Conservation (phyloP, 2,888 invertebrate genomes). For the Caenorhabditis angaria region DNA sequence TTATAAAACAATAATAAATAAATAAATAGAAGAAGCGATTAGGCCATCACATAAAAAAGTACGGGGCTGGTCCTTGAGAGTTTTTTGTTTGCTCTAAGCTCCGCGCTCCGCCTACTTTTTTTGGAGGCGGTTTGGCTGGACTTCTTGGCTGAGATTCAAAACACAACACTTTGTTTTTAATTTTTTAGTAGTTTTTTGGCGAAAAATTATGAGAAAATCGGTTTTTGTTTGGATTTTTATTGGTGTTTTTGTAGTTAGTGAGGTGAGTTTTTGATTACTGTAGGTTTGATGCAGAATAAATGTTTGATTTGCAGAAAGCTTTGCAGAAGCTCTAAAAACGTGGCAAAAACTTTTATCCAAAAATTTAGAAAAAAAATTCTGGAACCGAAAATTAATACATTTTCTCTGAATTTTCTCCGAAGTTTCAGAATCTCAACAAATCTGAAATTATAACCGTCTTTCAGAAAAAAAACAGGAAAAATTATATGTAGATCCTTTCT, state of each 20-base stretch:
- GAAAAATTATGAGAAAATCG: neutral
- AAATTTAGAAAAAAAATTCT: neutral
- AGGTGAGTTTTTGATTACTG: neutral
- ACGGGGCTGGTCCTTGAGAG: too few relatives aligned
- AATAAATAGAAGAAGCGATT: too few relatives aligned
- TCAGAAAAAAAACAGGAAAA: too few relatives aligned
- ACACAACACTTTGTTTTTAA: neutral
- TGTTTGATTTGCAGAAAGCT: neutral
- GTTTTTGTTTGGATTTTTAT: neutral
- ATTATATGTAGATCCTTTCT: too few relatives aligned
- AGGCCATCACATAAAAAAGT: too few relatives aligned
- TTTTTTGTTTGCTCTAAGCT: too few relatives aligned
- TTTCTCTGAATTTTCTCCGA: neutral
- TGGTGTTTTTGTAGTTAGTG: neutral
- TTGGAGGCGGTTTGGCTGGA: too few relatives aligned
- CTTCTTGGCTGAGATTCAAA: too few relatives aligned
- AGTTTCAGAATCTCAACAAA: conserved; percentile 36
- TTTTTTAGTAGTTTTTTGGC: neutral
- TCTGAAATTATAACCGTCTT: too few relatives aligned
- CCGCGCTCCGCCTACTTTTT: too few relatives aligned
- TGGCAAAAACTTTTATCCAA: neutral
- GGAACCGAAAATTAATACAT: conserved; percentile 1
- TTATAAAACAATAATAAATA: too few relatives aligned
- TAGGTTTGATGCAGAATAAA: neutral
- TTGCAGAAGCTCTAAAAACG: neutral